These are phyloP conservation scores for Bathynomus jamesi DNA, from an alignment of 1,140 invertebrate genomes.

Conservation along the genomic window DNA sequence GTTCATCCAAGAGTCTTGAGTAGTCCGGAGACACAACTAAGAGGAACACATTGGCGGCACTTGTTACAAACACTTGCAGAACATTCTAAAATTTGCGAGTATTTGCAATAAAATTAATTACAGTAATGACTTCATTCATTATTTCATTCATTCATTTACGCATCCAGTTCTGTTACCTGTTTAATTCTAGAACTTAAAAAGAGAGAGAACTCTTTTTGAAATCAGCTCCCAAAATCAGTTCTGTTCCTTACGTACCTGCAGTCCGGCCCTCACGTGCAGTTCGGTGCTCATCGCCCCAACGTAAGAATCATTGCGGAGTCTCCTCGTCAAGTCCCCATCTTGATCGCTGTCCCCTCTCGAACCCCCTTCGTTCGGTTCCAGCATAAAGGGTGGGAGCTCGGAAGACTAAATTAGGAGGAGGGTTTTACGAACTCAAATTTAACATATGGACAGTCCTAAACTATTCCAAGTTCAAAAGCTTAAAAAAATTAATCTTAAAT, in stretches of 20 bases:
- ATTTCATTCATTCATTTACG: too few relatives aligned
- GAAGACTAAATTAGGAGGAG: slow-evolving; percentile 44
- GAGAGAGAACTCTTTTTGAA: too few relatives aligned
- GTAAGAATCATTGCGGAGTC: slow-evolving; percentile 32
- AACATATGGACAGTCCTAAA: neutral
- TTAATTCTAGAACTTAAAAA: too few relatives aligned
- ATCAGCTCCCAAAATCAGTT: too few relatives aligned
- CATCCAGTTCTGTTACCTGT: too few relatives aligned
- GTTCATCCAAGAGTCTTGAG: slow-evolving; percentile 62
- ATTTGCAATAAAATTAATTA: neutral
- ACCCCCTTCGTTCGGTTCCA: slow-evolving; percentile 58
- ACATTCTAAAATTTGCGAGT: slow-evolving; percentile 75
- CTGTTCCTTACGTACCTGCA: slow-evolving; percentile 50
- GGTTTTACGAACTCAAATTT: too few relatives aligned
- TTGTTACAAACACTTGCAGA: slow-evolving; percentile 86
- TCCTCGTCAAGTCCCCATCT: slow-evolving; percentile 38
- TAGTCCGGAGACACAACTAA: slow-evolving; percentile 47
- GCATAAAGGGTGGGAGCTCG: slow-evolving; percentile 74
- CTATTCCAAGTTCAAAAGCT: neutral
- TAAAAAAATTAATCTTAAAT: slow-evolving; percentile 12
- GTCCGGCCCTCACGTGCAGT: slow-evolving; percentile 64
- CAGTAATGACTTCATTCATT: neutral
- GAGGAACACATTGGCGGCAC: slow-evolving; percentile 90
- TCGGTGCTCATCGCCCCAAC: slow-evolving; percentile 56
- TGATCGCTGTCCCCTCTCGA: slow-evolving; percentile 14